Conservation (phyloP, 2,888 invertebrate species). For the Asteroscopus sphinx region DNA sequence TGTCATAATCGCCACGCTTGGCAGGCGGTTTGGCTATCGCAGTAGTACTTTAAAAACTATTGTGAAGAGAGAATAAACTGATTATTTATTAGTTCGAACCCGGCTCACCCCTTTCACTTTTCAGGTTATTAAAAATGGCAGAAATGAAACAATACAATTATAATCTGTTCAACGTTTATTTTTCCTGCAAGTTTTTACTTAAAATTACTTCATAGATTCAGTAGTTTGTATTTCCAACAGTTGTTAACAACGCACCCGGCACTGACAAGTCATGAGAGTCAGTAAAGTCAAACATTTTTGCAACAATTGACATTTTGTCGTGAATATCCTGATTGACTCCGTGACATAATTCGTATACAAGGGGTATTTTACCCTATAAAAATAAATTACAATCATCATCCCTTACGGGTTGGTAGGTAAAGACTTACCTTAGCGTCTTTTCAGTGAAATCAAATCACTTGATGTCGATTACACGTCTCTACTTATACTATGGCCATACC, state of each 20-base stretch:
- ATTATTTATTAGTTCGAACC: too few relatives aligned
- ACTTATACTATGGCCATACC: too few relatives aligned
- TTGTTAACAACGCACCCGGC: neutral
- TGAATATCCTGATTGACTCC: conserved; percentile 19
- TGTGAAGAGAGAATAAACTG: too few relatives aligned
- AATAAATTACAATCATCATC: conserved; percentile 48
- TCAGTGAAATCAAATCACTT: too few relatives aligned
- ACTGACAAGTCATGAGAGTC: neutral
- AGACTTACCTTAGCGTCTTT: neutral
- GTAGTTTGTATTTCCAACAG: neutral
- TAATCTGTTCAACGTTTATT: conserved; percentile 43
- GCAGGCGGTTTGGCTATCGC: too few relatives aligned
- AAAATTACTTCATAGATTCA: conserved; percentile 33
- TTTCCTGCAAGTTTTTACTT: conserved; percentile 34
- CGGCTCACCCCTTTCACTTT: too few relatives aligned
- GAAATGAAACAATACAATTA: conserved; percentile 19
- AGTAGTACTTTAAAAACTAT: too few relatives aligned
- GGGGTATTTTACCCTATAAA: conserved; percentile 36
- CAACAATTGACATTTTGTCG: conserved; percentile 16
- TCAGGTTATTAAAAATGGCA: neutral
- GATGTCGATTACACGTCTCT: too few relatives aligned
- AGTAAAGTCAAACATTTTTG: conserved; percentile 2
- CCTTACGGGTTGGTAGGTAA: neutral
- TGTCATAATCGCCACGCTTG: too few relatives aligned
- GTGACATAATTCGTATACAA: conserved; percentile 42